These are phyloP conservation scores for Acanthosepion pharaonis DNA, from an alignment of 2,888 invertebrate species.

Conservation along the genomic window DNA sequence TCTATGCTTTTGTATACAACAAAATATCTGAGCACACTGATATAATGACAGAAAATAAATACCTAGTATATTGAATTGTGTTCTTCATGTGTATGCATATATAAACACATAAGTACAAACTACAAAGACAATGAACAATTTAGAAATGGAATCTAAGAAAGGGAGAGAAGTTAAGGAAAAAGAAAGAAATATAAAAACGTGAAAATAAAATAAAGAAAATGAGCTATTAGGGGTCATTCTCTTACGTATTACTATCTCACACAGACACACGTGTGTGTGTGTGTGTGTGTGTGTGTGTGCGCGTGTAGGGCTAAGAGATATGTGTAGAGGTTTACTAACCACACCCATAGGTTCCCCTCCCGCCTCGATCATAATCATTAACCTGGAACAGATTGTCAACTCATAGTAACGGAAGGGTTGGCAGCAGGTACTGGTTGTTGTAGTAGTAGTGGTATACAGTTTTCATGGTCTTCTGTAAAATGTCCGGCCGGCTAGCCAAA, in stretches of 20 bases:
- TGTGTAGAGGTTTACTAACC: conserved; percentile 16
- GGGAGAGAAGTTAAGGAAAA: not conserved
- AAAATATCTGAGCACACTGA: not conserved
- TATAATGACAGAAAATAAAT: not conserved
- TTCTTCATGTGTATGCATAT: not conserved
- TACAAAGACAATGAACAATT: not conserved
- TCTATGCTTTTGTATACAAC: not conserved
- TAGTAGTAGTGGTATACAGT: not conserved
- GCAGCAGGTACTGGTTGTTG: not conserved
- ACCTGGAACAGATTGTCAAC: not conserved
- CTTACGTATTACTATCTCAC: too few relatives aligned
- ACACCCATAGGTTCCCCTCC: conserved; percentile 6
- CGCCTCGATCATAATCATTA: conserved; percentile 17
- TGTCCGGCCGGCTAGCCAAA: not conserved
- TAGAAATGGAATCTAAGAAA: not conserved
- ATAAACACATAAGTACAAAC: not conserved
- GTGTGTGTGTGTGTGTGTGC: not conserved
- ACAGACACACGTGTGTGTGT: not conserved
- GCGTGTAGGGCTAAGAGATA: not conserved
- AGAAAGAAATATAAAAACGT: not conserved
- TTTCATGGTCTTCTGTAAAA: conserved; percentile 1
- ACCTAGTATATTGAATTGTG: not conserved
- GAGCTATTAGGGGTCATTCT: too few relatives aligned
- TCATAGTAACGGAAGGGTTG: not conserved
- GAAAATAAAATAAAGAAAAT: not conserved